Percentiles rank a stretch among this genome's conserved stretches.
phyloP scores from a whole-genome alignment of 2,113 vertebrate species.

The Circaetus gallicus region DNA sequence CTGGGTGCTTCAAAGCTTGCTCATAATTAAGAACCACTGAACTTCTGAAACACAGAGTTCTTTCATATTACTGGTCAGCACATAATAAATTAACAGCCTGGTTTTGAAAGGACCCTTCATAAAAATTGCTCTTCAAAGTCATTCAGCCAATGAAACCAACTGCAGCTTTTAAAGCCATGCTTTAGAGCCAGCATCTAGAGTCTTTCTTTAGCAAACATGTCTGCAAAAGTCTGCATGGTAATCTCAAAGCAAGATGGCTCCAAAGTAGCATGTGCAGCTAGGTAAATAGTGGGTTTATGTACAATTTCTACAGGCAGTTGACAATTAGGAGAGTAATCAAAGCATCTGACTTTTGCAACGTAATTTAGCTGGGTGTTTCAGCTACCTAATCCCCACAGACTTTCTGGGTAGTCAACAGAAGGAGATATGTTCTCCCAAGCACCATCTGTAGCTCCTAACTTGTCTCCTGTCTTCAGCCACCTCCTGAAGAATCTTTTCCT shows the following conservation, averaged over 20 bases:
- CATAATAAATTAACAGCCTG: neutral
- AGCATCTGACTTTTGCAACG: neutral
- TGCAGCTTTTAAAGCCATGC: neutral
- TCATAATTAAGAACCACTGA: neutral
- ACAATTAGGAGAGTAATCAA: neutral
- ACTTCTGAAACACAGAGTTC: neutral
- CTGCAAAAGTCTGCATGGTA: neutral
- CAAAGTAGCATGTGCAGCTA: neutral
- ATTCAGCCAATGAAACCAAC: neutral
- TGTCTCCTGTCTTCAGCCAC: neutral
- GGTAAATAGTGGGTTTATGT: neutral
- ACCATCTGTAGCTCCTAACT: neutral
- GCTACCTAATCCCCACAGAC: neutral
- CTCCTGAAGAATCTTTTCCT: neutral
- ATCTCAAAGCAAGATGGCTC: neutral
- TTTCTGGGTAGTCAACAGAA: neutral
- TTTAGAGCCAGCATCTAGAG: neutral
- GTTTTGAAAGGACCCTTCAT: neutral
- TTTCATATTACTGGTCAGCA: conserved; percentile 1
- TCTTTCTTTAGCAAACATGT: neutral
- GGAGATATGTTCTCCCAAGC: neutral
- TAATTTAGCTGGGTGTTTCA: neutral
- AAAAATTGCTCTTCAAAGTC: conserved; percentile 8
- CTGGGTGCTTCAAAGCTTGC: neutral
- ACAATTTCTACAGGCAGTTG: neutral